Conservation (phyloP, 2,888 invertebrate genomes). For the Adela reaumurella region DNA sequence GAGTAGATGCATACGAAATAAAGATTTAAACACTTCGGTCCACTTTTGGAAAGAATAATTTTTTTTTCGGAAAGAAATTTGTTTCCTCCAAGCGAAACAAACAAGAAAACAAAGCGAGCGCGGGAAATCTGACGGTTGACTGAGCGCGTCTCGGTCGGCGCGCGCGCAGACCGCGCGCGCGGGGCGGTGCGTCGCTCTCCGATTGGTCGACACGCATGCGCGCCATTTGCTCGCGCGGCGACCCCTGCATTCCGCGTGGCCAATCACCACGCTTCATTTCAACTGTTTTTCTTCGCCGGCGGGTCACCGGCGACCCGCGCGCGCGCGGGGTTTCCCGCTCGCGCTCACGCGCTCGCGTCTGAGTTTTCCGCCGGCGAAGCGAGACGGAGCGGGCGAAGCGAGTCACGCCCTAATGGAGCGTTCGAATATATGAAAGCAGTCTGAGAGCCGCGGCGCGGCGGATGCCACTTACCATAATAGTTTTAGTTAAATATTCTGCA, state of each 20-base stretch:
- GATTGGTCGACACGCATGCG: constrained; percentile 5
- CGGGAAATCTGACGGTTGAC: neutral
- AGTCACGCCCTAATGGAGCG: constrained; percentile 9
- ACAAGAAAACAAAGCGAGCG: neutral
- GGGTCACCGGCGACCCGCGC: no score
- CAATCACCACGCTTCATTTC: constrained; percentile 53
- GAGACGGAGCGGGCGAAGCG: constrained; percentile 30
- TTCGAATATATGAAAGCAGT: neutral
- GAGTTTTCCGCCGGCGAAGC: constrained; percentile 20
- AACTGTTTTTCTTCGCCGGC: constrained; percentile 37
- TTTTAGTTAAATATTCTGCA: neutral
- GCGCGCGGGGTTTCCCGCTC: no score
- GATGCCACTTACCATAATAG: neutral
- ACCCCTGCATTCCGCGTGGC: constrained; percentile 21
- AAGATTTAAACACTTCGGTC: no score
- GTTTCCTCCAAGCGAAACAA: neutral
- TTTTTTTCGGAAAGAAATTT: neutral
- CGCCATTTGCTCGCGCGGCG: constrained; percentile 18
- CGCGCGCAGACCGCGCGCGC: constrained; percentile 9
- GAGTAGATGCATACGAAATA: no score
- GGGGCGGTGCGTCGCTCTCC: constrained; percentile 12
- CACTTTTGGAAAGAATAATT: no score
- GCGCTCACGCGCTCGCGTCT: constrained; percentile 51
- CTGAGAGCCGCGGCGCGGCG: neutral
- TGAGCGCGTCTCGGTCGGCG: neutral